Evolutionary conservation across 2,888 invertebrate species (phyloP), one percentile per base, ranked within the genome.

Genomic region (Eristalis intricaria): DNA sequence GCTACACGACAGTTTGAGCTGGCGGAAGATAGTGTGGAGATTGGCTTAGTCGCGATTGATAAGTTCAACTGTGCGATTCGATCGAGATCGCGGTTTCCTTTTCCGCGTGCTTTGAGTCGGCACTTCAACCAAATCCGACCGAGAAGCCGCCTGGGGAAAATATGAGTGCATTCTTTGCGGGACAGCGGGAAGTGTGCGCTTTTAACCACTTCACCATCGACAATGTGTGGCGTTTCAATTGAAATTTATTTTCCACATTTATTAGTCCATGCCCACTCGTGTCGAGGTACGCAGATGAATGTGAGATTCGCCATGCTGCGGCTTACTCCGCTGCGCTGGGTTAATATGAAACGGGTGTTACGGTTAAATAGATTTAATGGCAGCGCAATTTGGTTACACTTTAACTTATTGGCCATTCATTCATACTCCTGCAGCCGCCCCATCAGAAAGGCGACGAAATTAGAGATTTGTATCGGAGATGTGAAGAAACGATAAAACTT

Each of bases 321-420:
- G 43, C 32, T 32, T 58, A 15, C 43, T 10, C 63, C 32, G 40
- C 58, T 19, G 23, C 35, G 69, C n/a, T 63, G 75, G 76, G 64
- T 87, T 80, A 87, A 87, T 84, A 87, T 76, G 84, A 87, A 87
- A 84, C 87, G 87, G 79, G 73, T 84, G 87, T 73, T 87, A 84
- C 87, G 79, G 75, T 84, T 84, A 76, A 84, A 87, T 65, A 80
- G 87, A 87, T 87, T 80, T 87, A 87, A 87, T 84, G 84, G 84
- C 50, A 50, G 71, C 84, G 84, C 87, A 84, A 87, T 87, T 87
- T 84, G 84, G 87, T 84, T 84, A 79, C 87, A 87, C 79, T 84
- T 87, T 87, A 87, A 84, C 63, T 87, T 83, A 87, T 87, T 87
- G 87, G 75, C 79, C 87, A 80, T 84, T 83, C 76, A 84, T 76